Percentiles rank a stretch among this genome's conserved stretches.
phyloP scores from a whole-genome alignment of 1,140 invertebrate species.

The Penaeus chinensis region DNA sequence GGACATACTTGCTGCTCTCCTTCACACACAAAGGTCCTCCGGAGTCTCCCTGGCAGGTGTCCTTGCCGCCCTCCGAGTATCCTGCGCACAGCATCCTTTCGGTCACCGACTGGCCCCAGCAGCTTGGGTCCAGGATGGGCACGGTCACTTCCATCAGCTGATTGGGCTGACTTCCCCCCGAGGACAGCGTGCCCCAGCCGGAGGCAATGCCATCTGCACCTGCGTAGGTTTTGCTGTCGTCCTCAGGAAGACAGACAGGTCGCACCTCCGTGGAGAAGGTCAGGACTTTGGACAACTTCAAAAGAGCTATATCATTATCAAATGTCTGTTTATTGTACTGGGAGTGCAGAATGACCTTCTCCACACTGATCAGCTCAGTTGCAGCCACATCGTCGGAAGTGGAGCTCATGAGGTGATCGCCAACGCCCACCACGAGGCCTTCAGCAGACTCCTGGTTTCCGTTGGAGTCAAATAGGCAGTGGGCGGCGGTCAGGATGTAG shows the following conservation, averaged over 20 bases:
- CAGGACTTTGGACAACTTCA: neutral
- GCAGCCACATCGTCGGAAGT: too few relatives aligned
- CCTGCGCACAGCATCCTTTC: slow-evolving; percentile 91
- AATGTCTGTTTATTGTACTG: neutral
- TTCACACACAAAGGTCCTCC: slow-evolving; percentile 59
- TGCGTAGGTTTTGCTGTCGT: neutral
- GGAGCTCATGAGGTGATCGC: too few relatives aligned
- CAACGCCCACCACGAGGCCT: too few relatives aligned
- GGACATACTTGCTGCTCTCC: slow-evolving; percentile 2
- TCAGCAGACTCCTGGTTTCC: too few relatives aligned
- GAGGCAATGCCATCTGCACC: neutral
- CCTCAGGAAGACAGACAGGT: slow-evolving; percentile 26
- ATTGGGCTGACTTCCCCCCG: neutral
- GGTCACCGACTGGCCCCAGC: slow-evolving; percentile 75
- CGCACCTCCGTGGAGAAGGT: neutral
- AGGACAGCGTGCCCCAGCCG: slow-evolving; percentile 22
- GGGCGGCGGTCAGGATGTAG: slow-evolving; percentile 77
- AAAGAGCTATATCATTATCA: slow-evolving; percentile 1
- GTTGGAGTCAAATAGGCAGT: slow-evolving; percentile 69
- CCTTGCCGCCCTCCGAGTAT: slow-evolving; percentile 78
- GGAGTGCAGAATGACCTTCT: neutral
- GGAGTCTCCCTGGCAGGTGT: slow-evolving; percentile 76
- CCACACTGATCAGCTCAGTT: neutral
- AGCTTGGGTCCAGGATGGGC: neutral
- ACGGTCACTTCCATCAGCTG: slow-evolving; percentile 44